Conservation (phyloP, 2,113 vertebrate species). For the Ariopsis seemanni region DNA sequence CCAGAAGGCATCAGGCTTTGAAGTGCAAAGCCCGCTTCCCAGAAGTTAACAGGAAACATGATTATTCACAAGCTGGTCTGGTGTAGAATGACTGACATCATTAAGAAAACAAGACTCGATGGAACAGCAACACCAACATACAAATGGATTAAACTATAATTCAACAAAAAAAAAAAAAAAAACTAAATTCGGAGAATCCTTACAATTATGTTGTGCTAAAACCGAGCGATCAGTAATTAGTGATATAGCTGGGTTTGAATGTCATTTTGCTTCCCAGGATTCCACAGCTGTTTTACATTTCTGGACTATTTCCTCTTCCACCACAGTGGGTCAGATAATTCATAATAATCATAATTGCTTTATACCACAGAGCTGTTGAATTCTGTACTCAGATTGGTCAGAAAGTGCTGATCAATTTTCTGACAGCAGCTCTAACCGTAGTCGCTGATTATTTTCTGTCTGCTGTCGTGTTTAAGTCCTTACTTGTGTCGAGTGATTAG, state of each 20-base stretch:
- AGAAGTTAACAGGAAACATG: constrained; percentile 45
- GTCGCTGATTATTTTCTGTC: neutral
- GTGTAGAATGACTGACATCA: constrained; percentile 1
- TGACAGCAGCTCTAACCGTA: neutral
- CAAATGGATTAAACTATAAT: neutral
- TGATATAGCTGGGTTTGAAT: too few species aligned
- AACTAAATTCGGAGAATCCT: neutral
- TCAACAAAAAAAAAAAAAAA: neutral
- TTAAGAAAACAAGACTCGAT: neutral
- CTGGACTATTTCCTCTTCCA: neutral
- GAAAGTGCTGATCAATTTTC: neutral
- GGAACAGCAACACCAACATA: neutral
- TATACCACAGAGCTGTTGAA: neutral
- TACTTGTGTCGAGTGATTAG: neutral
- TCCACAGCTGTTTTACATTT: neutral
- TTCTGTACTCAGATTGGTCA: neutral
- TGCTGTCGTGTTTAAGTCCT: neutral
- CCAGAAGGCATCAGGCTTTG: constrained; percentile 24
- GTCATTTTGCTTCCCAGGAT: neutral
- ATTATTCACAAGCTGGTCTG: constrained; percentile 39
- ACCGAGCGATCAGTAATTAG: neutral
- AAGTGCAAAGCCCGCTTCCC: constrained; percentile 38
- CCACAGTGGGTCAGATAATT: neutral
- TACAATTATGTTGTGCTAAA: neutral
- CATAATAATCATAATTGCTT: neutral